A percentile compares a stretch with the other conserved stretches of the same genome.
Conservation (phyloP, 2,888 invertebrate genomes). For the Apamea sordens region DNA sequence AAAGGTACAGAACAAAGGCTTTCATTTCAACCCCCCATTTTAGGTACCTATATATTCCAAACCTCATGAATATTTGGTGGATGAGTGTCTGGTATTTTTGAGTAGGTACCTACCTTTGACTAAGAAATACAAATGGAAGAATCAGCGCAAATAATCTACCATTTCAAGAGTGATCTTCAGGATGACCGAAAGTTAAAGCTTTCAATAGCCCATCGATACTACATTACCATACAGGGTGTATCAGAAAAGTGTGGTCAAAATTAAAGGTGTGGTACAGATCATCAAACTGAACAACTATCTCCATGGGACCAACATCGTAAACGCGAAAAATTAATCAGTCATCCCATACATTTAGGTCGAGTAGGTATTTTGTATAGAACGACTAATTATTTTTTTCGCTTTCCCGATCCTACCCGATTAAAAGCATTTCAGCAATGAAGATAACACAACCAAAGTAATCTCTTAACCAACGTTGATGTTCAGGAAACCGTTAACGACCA, state of each 20-base stretch:
- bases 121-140: not conserved
- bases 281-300: no score
- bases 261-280: no score
- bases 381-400: no score
- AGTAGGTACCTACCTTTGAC: not conserved
- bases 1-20: no score
- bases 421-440: constrained; percentile 16
- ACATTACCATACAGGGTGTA: no score
- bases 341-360: no score
- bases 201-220: not conserved
- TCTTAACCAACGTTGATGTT: constrained; percentile 18
- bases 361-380: no score
- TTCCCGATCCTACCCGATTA: not conserved
- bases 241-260: no score
- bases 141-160: not conserved
- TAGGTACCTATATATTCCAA: not conserved
- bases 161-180: not conserved
- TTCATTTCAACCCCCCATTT: no score
- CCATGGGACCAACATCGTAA: no score
- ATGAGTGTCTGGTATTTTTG: not conserved
- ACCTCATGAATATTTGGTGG: not conserved
- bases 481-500: constrained; percentile 46
- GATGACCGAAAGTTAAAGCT: not conserved
- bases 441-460: constrained; percentile 27
- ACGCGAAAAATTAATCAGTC: no score